Evolutionary conservation across 2,888 invertebrate species (phyloP), one percentile per base, ranked within the genome.

Genomic region (Escarpia spicata): DNA sequence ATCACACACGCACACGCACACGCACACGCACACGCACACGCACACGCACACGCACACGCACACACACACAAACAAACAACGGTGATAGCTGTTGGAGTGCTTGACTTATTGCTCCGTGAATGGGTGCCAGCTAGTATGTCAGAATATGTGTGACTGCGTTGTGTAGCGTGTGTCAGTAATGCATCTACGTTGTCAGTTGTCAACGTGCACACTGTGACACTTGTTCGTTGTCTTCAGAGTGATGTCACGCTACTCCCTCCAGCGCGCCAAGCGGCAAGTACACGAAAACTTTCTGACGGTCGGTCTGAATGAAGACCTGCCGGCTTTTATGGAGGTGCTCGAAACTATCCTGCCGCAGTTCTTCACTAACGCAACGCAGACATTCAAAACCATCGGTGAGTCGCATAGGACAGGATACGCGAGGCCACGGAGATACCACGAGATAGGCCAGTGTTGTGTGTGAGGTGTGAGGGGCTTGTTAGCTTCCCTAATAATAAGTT

Each of bases 291-390:
- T 75, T 26, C 91, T 92, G 31, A 44, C 92, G 37, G 93, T 93
- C n/a, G 93, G 93, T 10, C 45, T 93, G 3, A 93, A 92, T 3
- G 93, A 93, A 43, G 93, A 93, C 60, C 37, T 93, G n/a, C 58
- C 92, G 9, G 91, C 91, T n/a, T 93, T 93, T 90, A 92, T 93
- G 93, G 91, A 92, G 26, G 75, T 91, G 19, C 52, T 93, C 26
- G 43, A 90, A 58, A 44, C 44, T 52, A 37, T 92, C 37, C 58
- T 93, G 92, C 93, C 93, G 43, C 92, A 92, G 60, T 93, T 92
- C 92, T 93, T 93, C 89, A n/a, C 15, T 12, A 93, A 93, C 89
- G 93, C 93, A 44, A 92, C 93, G 44, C 31, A 90, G 9, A 90
- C 92, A 37, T 93, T 92, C 44, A 90, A 90, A 8, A 43, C 43